phyloP scores from a whole-genome alignment of 64 coral and sea anemone genomes.

The Anthopleura sola region DNA sequence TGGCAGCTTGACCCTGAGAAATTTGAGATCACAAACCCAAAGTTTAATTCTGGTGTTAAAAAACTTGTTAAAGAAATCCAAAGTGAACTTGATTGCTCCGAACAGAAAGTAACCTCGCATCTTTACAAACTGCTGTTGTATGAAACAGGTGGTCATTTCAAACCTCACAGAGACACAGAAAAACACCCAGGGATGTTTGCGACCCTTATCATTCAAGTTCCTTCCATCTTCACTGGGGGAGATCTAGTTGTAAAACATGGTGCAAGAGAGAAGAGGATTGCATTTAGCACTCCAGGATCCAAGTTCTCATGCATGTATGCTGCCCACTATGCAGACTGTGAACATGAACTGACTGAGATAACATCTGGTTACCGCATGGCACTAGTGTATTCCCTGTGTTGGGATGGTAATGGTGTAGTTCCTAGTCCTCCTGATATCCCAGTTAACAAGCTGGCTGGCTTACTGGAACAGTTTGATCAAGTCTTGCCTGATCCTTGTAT shows the following conservation, averaged over 20 bases:
- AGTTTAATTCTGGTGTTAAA: conserved; percentile 25
- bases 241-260: conserved; percentile 9
- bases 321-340: conserved; percentile 41
- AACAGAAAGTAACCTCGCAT: conserved; percentile 3
- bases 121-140: conserved; percentile 33
- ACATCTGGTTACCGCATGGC: conserved; percentile 24
- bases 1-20: conserved; percentile 33
- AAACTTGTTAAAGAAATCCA: conserved; percentile 21
- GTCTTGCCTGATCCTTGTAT: background rate
- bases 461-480: background rate
- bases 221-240: conserved; percentile 26
- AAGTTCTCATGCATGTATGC: conserved; percentile 34
- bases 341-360: conserved; percentile 29
- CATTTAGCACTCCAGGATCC: background rate
- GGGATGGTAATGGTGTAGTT: conserved; percentile 23
- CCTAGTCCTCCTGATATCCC: conserved; percentile 23
- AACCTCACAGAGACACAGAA: conserved; percentile 27
- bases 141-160: conserved; percentile 40
- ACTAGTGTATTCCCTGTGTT: conserved; percentile 8
- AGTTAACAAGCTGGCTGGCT: background rate
- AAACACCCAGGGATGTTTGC: conserved; percentile 21
- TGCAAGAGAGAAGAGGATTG: conserved; percentile 10
- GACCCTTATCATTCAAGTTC: conserved; percentile 15
- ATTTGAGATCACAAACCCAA: conserved; percentile 17
- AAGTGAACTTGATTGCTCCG: background rate